Conservation (phyloP, 2,797 vertebrate genomes). For the Hapalemur alaotrensis region DNA sequence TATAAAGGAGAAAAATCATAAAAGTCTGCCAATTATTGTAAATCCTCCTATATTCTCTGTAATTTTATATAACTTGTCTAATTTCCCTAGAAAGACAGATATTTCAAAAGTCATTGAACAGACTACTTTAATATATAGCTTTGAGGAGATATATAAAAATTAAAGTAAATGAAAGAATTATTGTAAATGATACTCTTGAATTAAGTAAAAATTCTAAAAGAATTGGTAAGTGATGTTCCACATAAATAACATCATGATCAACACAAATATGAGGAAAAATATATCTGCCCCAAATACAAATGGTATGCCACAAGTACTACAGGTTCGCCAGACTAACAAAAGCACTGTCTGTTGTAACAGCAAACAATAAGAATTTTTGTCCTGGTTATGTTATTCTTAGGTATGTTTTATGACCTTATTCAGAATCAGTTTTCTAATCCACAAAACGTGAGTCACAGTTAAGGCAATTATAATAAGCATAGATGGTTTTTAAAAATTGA, state of each 20-base stretch:
- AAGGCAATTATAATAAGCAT: neutral
- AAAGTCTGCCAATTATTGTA: neutral
- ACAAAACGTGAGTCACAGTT: neutral
- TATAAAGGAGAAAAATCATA: neutral
- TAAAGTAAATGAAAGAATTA: neutral
- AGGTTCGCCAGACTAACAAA: neutral
- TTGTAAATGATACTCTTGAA: neutral
- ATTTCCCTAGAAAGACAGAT: neutral
- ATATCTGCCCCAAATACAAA: neutral
- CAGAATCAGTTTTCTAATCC: constrained; percentile 8
- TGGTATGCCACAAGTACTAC: neutral
- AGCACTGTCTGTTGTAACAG: neutral
- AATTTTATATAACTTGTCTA: neutral
- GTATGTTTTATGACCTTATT: neutral
- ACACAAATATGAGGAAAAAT: neutral
- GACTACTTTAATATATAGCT: neutral
- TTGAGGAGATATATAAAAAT: constrained; percentile 22
- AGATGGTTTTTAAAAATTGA: neutral
- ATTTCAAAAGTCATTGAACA: constrained; percentile 16
- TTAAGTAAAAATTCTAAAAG: constrained; percentile 29
- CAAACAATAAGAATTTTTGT: neutral
- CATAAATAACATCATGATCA: constrained; percentile 13
- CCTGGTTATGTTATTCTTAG: neutral
- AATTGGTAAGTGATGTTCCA: neutral
- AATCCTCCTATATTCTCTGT: neutral